Percentiles rank a stretch among this genome's conserved stretches.
Conservation (phyloP, 2,797 vertebrate genomes). For the Coregonus ussuriensis region DNA sequence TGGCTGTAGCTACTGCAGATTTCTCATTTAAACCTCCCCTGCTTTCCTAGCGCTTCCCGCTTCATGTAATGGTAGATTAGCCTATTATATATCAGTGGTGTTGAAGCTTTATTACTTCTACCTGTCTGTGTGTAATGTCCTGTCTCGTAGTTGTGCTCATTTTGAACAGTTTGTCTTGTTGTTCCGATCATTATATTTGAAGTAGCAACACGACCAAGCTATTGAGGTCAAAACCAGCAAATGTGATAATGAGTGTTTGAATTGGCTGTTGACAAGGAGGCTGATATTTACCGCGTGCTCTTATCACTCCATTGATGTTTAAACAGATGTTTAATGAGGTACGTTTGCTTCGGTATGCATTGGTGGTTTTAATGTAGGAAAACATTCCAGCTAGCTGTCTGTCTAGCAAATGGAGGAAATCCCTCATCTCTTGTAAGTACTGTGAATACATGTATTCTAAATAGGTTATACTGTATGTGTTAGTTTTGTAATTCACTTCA, state of each 20-base stretch:
- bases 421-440: conserved; percentile 16
- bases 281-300: conserved; percentile 35
- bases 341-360: conserved; percentile 43
- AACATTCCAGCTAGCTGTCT: conserved; percentile 32
- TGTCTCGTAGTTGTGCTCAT: conserved; percentile 36
- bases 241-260: conserved; percentile 34
- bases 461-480: neutral
- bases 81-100: conserved; percentile 19
- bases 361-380: conserved; percentile 33
- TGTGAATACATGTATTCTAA: neutral
- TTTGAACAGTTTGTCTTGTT: conserved; percentile 34
- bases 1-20: too few relatives aligned
- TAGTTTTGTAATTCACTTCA: neutral
- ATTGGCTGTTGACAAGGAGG: conserved; percentile 30
- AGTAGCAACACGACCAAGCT: conserved; percentile 15
- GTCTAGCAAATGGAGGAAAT: conserved; percentile 33
- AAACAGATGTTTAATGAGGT: conserved; percentile 53
- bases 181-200: conserved; percentile 4
- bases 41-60: too few relatives aligned
- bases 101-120: too few relatives aligned
- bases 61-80: conserved; percentile 31
- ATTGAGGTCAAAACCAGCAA: conserved; percentile 36
- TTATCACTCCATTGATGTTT: conserved; percentile 42
- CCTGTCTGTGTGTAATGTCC: too few relatives aligned
- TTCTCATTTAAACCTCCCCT: too few relatives aligned